A percentile compares a stretch with the other conserved stretches of the same genome.
phyloP scores from a whole-genome alignment of 2,113 vertebrate genomes.

The Okapia johnstoni region DNA sequence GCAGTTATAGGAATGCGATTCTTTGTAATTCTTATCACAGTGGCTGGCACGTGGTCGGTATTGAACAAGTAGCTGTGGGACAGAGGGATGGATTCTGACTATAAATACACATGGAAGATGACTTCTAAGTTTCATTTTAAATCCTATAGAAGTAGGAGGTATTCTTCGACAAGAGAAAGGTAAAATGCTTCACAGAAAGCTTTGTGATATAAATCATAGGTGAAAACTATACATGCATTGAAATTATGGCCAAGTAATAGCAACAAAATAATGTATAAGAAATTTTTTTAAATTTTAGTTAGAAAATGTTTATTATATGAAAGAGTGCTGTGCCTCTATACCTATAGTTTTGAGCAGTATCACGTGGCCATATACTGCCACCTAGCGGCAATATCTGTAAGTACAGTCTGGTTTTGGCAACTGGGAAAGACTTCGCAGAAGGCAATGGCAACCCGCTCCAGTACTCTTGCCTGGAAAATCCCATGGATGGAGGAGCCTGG shows the following conservation, averaged over 20 bases:
- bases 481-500: too few species aligned
- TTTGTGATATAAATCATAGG: background rate
- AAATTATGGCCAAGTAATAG: background rate
- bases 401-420: conserved; percentile 16
- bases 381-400: conserved; percentile 68
- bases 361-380: conserved; percentile 66
- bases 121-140: background rate
- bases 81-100: background rate
- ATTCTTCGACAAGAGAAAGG: background rate
- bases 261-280: background rate
- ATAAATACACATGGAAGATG: background rate
- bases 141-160: background rate
- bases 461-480: too few species aligned
- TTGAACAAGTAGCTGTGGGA: background rate
- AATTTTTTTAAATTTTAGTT: background rate
- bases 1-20: background rate
- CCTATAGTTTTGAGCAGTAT: background rate
- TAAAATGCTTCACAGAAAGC: background rate
- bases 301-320: background rate
- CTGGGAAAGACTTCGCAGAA: background rate
- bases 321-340: rapidly evolving
- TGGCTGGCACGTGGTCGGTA: background rate
- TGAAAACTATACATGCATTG: background rate
- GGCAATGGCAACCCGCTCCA: too few species aligned
- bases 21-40: background rate